Evolutionary conservation across 2,797 vertebrate species (phyloP), one percentile per base, ranked within the genome.

Genomic region (Semaprochilodus insignis): DNA sequence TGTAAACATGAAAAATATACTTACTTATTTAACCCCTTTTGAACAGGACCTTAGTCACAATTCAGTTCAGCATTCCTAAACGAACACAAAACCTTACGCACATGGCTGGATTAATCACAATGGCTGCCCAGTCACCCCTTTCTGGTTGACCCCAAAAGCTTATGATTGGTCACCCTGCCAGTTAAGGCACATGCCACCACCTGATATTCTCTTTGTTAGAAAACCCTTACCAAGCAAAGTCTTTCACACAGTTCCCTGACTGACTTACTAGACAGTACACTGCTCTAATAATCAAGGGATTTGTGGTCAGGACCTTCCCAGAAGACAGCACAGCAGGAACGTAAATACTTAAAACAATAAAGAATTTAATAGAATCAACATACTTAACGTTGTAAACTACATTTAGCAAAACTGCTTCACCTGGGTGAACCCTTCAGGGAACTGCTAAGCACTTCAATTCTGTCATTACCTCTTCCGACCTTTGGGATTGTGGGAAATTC

Each of bases 81-180:
- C 73, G 74, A 77, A 66, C 44, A 67, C 78, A 52, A 74, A 52
- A 57, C 78, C 83, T 75, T 51, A 70, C 74, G 81, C 67, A 77
- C 67, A 81, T 79, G 27, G 62, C 27, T 75, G 77, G 78, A 81
- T 55, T 66, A 44, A 44, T 57, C 54, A 82, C 66, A 80, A 59
- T 67, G 59, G 71, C 76, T 55, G 77, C 17, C 77, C 76, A 76
- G 76, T 86, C 85, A 82, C 72, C 27, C 65, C 51, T 77, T 69
- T 77, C 44, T 36, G 44, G 77, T 21, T 80, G 67, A 82, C 80
- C 83, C 60, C 85, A 74, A 60, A 76, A 44, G 65, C 78, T 23
- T 79, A 27, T 55, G 60, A 67, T 31, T 80, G 74, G 73, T 70
- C 77, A 83, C 69, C 25, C 7, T 69, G 52, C 65, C 59, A 78